A percentile compares a stretch with the other conserved stretches of the same genome.
phyloP scores from a whole-genome alignment of 2,888 invertebrate genomes.

The Limnephilus auricula region DNA sequence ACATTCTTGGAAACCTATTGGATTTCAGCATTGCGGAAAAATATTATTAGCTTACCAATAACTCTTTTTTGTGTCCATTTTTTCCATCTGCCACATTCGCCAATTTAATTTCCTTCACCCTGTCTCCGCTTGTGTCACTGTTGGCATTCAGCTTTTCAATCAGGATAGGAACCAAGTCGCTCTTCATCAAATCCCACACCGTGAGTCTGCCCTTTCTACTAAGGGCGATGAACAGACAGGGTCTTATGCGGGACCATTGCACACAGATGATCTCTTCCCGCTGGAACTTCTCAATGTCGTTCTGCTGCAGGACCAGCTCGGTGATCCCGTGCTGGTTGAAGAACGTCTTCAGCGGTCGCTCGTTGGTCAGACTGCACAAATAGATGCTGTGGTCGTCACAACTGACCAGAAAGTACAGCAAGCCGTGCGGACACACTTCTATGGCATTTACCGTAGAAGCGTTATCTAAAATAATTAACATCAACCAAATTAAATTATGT shows the following conservation, averaged over 20 bases:
- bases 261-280: constrained; percentile 44
- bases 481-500: not conserved
- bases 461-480: constrained; percentile 53
- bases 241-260: constrained; percentile 59
- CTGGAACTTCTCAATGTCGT: constrained; percentile 10
- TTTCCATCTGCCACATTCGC: constrained; percentile 25
- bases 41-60: constrained; percentile 32
- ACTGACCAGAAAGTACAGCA: constrained; percentile 58
- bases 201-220: constrained; percentile 47
- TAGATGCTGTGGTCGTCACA: constrained; percentile 56
- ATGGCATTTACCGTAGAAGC: constrained; percentile 48
- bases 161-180: constrained; percentile 59
- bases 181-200: constrained; percentile 58
- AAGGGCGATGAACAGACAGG: constrained; percentile 58
- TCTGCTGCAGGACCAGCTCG: constrained; percentile 8
- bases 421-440: constrained; percentile 56
- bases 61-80: constrained; percentile 37
- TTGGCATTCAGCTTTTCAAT: constrained; percentile 25
- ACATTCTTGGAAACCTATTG: no score
- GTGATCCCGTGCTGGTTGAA: constrained; percentile 11
- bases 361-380: constrained; percentile 50
- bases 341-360: constrained; percentile 60
- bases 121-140: not conserved
- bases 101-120: constrained; percentile 36
- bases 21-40: not conserved